Base-by-base conservation (phyloP, 1,140 invertebrate species). In the Myzus persicae region DNA sequence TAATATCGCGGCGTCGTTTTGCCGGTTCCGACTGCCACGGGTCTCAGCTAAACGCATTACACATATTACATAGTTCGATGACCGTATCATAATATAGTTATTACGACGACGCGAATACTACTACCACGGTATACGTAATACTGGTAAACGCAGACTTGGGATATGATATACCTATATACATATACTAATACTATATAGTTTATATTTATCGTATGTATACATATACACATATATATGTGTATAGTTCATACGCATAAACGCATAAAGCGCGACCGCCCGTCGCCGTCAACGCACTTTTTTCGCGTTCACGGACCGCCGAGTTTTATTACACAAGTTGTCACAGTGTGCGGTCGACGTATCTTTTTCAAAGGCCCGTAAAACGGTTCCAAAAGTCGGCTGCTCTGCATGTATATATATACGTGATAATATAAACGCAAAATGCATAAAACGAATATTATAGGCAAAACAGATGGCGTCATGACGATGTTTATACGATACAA, bases 1-100 rank as follows among this genome's bases (percentile, higher is more conserved):
- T 59, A 90, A 90, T 90, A 90, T 90, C 36, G 88, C 88, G 88
- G 9, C 88, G 88, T 54, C 48, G n/a, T 59, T 90, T 90, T 90
- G 88, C 48, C 88, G 88, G n/a, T 59, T 9, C 24, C 88, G 48
- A 51, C 87, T 51, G 38, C 46, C 22, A 24, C n/a, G 87, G 40
- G 31, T 88, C 44, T 88, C 87, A 51, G 51, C 51, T 59, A 90
- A 90, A 90, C 88, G 88, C 88, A 90, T 59, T 51, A 54, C 36
- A 90, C 36, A 40, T n/a, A 88, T n/a, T 46, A 88, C 40, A 87
- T 87, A 51, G n/a, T 48, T 51, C 87, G 87, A 36, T 24, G 87
- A 88, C n/a, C 87, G 87, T 88, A 76, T 76, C 59, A n/a, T 76
- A 51, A 88, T 88, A 88, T 51, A 51, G 87, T 88, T 88, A 88